Percentiles rank a stretch among this genome's conserved stretches.
These are phyloP conservation scores for Telmatochromis sp. DNA, from an alignment of 2,113 vertebrate genomes.

Conservation along the genomic window DNA sequence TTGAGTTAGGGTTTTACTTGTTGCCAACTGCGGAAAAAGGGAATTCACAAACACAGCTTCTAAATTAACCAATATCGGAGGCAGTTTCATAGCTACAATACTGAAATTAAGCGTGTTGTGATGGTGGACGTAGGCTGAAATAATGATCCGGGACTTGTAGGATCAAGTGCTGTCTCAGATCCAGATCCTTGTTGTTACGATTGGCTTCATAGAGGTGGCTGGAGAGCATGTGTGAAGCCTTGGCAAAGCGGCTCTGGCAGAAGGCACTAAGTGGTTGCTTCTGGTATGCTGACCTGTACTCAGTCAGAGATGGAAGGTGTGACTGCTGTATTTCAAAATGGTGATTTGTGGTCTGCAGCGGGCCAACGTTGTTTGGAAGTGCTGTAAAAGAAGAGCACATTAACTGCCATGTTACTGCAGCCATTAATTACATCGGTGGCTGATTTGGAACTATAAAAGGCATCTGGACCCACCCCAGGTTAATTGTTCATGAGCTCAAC, in stretches of 20 bases:
- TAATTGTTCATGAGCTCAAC: conserved; percentile 22
- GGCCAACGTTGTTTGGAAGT: conserved; percentile 74
- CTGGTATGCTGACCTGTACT: conserved; percentile 54
- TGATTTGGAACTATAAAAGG: conserved; percentile 43
- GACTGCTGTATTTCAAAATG: conserved; percentile 9
- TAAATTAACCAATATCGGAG: not conserved
- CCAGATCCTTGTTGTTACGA: conserved; percentile 44
- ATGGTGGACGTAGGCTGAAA: not conserved
- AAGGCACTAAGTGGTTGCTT: conserved; percentile 35
- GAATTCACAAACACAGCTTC: not conserved
- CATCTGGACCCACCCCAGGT: not conserved
- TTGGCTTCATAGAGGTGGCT: conserved; percentile 42
- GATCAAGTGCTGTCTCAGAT: conserved; percentile 13
- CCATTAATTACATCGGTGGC: conserved; percentile 51
- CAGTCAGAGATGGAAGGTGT: conserved; percentile 18
- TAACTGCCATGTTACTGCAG: conserved; percentile 28
- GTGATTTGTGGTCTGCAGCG: conserved; percentile 40
- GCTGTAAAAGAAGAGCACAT: conserved; percentile 47
- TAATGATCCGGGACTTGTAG: conserved; percentile 46
- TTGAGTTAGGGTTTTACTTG: not conserved
- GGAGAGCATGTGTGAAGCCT: conserved; percentile 40
- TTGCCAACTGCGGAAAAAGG: not conserved
- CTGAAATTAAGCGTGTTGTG: not conserved
- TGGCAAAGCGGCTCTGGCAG: conserved; percentile 29
- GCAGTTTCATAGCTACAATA: not conserved